Evolutionary conservation across 2,797 vertebrate species (phyloP).

Genomic region (Neoniphon sammara): DNA sequence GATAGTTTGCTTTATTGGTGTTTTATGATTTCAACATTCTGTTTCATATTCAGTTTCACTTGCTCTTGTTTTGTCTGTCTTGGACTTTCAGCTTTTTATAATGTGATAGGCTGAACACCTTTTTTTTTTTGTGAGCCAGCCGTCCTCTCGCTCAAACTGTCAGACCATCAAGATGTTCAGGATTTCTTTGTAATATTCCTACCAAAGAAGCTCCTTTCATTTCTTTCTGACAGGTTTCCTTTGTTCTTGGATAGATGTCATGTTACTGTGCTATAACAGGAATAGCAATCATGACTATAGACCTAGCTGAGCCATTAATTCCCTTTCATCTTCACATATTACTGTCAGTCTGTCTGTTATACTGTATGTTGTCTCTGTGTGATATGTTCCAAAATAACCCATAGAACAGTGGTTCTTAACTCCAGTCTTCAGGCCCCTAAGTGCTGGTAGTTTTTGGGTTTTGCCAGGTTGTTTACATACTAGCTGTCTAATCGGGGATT

Average conservation of each 20-base stretch:
- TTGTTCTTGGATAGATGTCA: conserved; percentile 30
- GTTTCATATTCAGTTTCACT: conserved; percentile 31
- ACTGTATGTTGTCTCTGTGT: conserved; percentile 6
- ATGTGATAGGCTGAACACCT: conserved; percentile 24
- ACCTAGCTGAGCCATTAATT: conserved; percentile 2
- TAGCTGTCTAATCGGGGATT: no score
- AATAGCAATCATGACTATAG: conserved; percentile 26
- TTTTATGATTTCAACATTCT: conserved; percentile 31
- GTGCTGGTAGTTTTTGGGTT: no score
- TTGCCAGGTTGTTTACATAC: no score
- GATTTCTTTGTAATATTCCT: conserved; percentile 38
- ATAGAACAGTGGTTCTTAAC: neutral
- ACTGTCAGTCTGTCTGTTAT: conserved; percentile 20
- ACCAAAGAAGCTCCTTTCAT: conserved; percentile 37
- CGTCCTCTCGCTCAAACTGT: conserved; percentile 26
- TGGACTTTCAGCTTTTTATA: conserved; percentile 25
- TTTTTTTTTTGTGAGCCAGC: conserved; percentile 23
- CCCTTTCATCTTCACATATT: conserved; percentile 11
- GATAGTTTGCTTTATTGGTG: conserved; percentile 25
- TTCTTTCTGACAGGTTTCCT: conserved; percentile 46
- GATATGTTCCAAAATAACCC: conserved; percentile 43
- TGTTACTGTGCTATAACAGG: conserved; percentile 25
- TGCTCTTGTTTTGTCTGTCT: neutral
- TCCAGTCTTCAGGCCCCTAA: no score
- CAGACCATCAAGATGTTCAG: conserved; percentile 33